Base-by-base conservation (phyloP, 2,113 vertebrate species). In the Thunnus thynnus region DNA sequence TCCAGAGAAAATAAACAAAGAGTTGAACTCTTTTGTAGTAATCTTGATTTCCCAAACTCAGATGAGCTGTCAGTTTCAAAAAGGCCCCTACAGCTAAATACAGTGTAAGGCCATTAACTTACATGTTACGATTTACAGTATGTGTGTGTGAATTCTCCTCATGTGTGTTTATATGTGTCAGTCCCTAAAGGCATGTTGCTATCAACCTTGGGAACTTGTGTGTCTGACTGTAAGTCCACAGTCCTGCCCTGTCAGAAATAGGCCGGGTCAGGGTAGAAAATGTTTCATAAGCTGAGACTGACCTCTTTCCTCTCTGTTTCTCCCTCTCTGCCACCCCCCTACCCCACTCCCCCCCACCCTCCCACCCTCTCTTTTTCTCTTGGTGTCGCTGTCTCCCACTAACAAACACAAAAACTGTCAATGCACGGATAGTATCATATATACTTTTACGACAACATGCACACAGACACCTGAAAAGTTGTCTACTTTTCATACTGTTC, bases 251-350 rank as follows among this genome's bases (percentile, higher is more conserved):
- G 89, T 94, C 91, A 94, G 89, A 94, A 95, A 92, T 92, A 94
- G 92, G 92, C 89, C 92, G 88, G 81, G 92, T 92, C 91, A 87
- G 88, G 93, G 93, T 93, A 84, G 85, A 93, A 87, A 93, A 88
- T 90, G 91, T 94, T 94, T 93, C 91, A 92, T 94, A 95, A 95
- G 92, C 91, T 90, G 44, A 86, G 81, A 74, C 80, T 95, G 92
- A 94, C 92, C 94, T 94, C 93, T 89, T 93, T 94, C 86, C 65
- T 87, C 71, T 72, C 56, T 76, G 80, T 47, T 61, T 86, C 82
- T 75, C 79, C 47, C 76, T 66, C 83, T 80, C 74, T 48, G 18
- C 50, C 76, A 5, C 75, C 66, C 74, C 47, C 72, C 18, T 27
- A 32, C 54, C 20, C 73, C 16, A 18, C 52, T 16, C 16, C 1